Base-by-base conservation (phyloP, 2,888 invertebrate species). In the Netelia fuscicornis region DNA sequence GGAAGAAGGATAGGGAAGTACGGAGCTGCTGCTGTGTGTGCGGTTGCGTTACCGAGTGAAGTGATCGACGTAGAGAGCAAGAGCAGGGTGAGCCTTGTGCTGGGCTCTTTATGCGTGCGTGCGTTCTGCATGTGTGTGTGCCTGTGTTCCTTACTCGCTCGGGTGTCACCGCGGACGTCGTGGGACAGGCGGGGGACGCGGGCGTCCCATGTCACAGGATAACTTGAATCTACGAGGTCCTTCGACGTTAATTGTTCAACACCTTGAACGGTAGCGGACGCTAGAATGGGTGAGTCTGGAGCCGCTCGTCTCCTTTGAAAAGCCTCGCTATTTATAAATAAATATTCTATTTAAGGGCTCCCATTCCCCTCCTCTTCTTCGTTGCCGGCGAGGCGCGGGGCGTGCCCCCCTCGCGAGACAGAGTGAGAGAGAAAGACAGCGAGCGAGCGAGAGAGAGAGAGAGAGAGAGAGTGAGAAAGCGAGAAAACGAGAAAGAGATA, bases 291-390 rank as follows among this genome's bases (percentile, higher is more conserved):
- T 86, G 86, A 86, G 86, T 86, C 70, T 54, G 56, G 58, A 30
- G 82, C 8, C 20, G 44, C 84, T 44, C 52, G 54, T 54, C 64
- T 52, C 70, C 20, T 48, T 48, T 71, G 71, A 80, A 76, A 23
- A 52, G 52, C 68, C 76, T 54, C 72, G 68, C 75, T 89, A 90
- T 90, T 90, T 90, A 90, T 89, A 90, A 89, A 89, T 89, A 85
- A 65, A 86, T 87, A 85, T 87, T 89, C 87, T 88, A 88, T 89
- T 89, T 88, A 87, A 87, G 88, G 88, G 84, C 67, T 76, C 65
- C 72, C 58, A 65, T 58, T 65, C 71, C 13, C 30, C 62, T 67
- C 23, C 25, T n/a, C 58, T 44, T 17, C 60, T 11, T 20, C 56
- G 17, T 48, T 20, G 17, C 44, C 52, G 30, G 30, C n/a, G 11